Evolutionary conservation across 2,888 invertebrate species (phyloP).

Genomic region (Stenotaenia linearis): DNA sequence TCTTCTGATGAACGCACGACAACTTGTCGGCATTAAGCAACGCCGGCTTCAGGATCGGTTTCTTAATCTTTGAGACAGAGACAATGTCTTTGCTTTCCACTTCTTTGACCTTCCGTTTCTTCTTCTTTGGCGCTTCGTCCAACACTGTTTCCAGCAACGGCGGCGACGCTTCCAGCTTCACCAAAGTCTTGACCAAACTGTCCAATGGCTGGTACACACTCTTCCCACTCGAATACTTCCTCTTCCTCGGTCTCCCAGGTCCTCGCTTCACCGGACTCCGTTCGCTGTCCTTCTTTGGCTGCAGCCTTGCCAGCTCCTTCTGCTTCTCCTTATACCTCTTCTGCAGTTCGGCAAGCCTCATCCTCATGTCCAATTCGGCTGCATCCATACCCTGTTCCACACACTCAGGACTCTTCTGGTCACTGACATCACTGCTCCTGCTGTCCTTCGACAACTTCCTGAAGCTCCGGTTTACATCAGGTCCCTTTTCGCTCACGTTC

Average conservation of each 20-base stretch:
- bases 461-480: conserved; percentile 41
- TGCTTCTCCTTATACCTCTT: conserved; percentile 74
- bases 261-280: conserved; percentile 53
- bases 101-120: conserved; percentile 8
- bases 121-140: conserved; percentile 30
- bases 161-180: conserved; percentile 42
- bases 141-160: conserved; percentile 30
- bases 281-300: conserved; percentile 38
- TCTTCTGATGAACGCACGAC: background rate
- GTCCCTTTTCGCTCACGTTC: background rate
- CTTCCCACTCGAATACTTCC: conserved; percentile 35
- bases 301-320: conserved; percentile 57
- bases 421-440: conserved; percentile 39
- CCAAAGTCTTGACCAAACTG: conserved; percentile 3
- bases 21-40: conserved; percentile 44
- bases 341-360: conserved; percentile 72
- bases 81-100: too few species aligned
- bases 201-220: background rate
- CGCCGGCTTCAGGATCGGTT: conserved; percentile 47
- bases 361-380: conserved; percentile 74
- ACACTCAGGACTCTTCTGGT: background rate
- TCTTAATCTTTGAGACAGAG: background rate
- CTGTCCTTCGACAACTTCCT: conserved; percentile 43
- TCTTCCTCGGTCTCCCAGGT: conserved; percentile 50
- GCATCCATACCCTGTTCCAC: conserved; percentile 51